Evolutionary conservation across 2,797 vertebrate genomes (phyloP).

Genomic region (Acanthis flammea): DNA sequence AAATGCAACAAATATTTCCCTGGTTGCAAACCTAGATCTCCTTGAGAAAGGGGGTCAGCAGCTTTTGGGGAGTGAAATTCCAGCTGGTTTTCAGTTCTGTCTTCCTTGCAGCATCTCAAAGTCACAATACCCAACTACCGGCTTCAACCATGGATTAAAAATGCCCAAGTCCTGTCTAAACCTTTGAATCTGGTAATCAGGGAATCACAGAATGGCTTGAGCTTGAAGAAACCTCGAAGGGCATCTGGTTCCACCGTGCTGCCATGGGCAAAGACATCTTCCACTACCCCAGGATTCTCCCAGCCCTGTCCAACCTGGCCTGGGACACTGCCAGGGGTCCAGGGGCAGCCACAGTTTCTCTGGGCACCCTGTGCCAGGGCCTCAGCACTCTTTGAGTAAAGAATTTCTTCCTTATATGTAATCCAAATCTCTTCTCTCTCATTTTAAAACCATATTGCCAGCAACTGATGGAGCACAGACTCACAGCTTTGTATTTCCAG

Average conservation of each 20-base stretch:
- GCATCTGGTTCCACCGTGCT: fast-evolving
- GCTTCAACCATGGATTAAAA: neutral
- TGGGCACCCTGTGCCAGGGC: neutral
- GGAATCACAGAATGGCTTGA: neutral
- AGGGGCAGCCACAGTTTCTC: no score
- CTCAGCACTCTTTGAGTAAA: fast-evolving
- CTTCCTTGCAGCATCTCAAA: neutral
- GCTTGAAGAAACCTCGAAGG: neutral
- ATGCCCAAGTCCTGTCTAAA: neutral
- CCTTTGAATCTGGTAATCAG: neutral
- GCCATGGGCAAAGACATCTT: neutral
- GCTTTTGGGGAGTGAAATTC: neutral
- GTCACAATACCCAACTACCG: neutral
- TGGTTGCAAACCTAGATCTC: neutral
- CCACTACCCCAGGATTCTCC: neutral
- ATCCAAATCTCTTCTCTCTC: neutral
- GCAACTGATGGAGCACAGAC: neutral
- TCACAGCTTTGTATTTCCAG: neutral
- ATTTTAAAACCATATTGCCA: neutral
- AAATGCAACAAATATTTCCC: neutral
- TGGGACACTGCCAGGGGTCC: no score
- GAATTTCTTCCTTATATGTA: neutral
- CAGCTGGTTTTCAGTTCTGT: neutral
- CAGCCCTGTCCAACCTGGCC: no score
- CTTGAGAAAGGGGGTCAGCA: neutral